Conservation (phyloP, 1,140 invertebrate genomes). For the Matsumurasca onukii region DNA sequence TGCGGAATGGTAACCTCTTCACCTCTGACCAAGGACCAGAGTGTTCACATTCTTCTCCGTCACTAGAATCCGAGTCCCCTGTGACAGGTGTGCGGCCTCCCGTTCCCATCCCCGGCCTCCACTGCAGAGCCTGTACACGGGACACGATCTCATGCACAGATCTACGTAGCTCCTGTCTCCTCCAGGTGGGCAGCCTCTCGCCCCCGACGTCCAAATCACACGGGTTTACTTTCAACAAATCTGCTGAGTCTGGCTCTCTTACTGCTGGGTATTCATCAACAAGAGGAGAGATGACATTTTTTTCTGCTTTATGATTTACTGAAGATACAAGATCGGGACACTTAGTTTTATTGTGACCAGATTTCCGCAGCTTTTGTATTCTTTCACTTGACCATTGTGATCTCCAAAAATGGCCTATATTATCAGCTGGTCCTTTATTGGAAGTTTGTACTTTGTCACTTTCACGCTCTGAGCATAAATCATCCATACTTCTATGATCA, state of each 20-base stretch:
- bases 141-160: constrained; percentile 61
- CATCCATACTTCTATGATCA: constrained; percentile 27
- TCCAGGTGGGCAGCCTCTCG: constrained; percentile 24
- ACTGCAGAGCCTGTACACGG: constrained; percentile 50
- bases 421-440: neutral
- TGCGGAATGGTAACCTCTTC: constrained; percentile 48
- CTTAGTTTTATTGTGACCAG: constrained; percentile 11
- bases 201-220: constrained; percentile 39
- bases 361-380: neutral
- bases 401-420: constrained; percentile 25
- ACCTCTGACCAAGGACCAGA: constrained; percentile 28
- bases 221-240: neutral
- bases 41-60: constrained; percentile 24
- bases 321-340: constrained; percentile 32
- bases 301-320: neutral
- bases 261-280: neutral
- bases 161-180: constrained; percentile 46
- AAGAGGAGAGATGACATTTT: neutral
- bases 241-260: neutral
- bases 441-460: constrained; percentile 2
- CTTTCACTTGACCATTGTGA: constrained; percentile 14
- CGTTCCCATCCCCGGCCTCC: neutral
- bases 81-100: constrained; percentile 12
- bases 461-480: constrained; percentile 9
- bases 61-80: constrained; percentile 32